A percentile compares a stretch with the other conserved stretches of the same genome.
phyloP scores from a whole-genome alignment of 2,888 invertebrate species.

The Mallateleia sp. region DNA sequence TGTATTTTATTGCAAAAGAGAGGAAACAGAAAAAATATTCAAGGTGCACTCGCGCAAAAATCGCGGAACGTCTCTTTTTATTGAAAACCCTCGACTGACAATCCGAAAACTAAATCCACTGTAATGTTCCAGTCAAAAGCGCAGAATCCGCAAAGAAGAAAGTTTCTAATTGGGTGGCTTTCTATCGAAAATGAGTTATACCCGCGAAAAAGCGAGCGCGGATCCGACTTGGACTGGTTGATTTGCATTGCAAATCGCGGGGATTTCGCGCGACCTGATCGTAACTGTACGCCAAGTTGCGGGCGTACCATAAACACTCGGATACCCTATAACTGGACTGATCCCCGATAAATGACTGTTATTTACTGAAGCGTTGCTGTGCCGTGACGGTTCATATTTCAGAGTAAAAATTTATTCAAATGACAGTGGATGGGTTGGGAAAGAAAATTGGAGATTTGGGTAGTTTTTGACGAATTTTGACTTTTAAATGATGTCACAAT shows the following conservation, averaged over 20 bases:
- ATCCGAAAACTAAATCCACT: not conserved
- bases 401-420: constrained; percentile 34
- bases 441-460: not conserved
- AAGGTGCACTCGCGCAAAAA: not conserved
- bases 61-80: not conserved
- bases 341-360: constrained; percentile 64
- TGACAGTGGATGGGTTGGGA: not conserved
- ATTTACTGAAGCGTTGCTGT: constrained; percentile 34
- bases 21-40: not conserved
- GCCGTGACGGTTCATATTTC: constrained; percentile 9
- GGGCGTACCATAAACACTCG: constrained; percentile 57
- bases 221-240: too few species aligned
- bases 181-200: constrained; percentile 26
- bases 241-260: constrained; percentile 60
- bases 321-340: constrained; percentile 59
- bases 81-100: not conserved
- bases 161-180: constrained; percentile 23
- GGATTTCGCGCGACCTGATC: constrained; percentile 59
- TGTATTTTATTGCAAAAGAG: constrained; percentile 34
- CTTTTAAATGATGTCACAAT: not conserved
- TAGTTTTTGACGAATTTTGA: not conserved
- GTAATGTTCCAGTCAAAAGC: too few species aligned
- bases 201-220: constrained; percentile 18
- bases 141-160: not conserved
- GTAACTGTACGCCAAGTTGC: constrained; percentile 49